Base-by-base conservation (phyloP, 2,113 vertebrate species). In the Lasiurus borealis region DNA sequence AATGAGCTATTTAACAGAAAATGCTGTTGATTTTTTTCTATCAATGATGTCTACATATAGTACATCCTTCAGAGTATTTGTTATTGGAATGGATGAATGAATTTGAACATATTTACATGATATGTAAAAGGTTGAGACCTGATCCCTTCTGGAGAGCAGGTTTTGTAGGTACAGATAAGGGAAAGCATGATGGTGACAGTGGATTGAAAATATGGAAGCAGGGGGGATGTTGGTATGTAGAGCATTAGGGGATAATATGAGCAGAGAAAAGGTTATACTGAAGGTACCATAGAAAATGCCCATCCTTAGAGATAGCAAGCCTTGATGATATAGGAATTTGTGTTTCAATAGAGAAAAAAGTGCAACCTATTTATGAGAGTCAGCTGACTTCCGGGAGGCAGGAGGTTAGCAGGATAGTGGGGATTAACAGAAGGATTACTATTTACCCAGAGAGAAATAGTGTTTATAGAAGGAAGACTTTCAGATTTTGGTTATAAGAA, bases 271-370 rank as follows among this genome's bases (percentile, higher is more conserved):
- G 46, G 36, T 69, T 44, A 80, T 13, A 86, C 5, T 34, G 68
- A 91, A 31, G 1, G 3, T 85, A 10, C 34, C 31, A 48, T 29
- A 64, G 57, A 92, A 94, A 66, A 4, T 85, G 15, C 62, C 40
- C 36, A 13, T 46, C 27, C 31, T 48, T 91, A 71, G 36, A 36
- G 44, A 91, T 19, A 34, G 21, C 9, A 77, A 57, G 31, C 21
- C 44, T 44, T 88, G 48, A 13, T 40, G 77, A 59, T 29, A 11
- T 16, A 85, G 15, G 10, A 52, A 93, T 66, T 40, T 83, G 18
- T 89, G 31, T 88, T 83, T 23, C 44, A 87, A 40, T 44, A 95
- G 31, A 88, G 27, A 84, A 87, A 92, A 92, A 40, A 87, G n/a
- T 80, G 12, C 44, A 76, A 40, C 16, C 2, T 44, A 86, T 72